Percentiles rank a stretch among this genome's conserved stretches.
Conservation (phyloP, 2,888 invertebrate species). For the Drosophila percnosoma region DNA sequence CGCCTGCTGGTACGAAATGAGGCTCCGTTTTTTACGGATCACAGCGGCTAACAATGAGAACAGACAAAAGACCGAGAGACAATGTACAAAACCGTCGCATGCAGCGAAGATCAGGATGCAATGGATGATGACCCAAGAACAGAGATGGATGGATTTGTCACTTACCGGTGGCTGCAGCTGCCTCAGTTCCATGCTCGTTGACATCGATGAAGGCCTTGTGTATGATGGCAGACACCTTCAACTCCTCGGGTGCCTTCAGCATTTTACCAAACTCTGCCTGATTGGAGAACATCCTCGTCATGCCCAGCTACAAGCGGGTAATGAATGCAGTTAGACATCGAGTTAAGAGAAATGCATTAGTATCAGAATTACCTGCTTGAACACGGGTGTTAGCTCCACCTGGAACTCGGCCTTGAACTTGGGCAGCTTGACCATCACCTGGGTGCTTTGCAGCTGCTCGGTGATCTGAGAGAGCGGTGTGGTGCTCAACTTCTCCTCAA, state of each 20-base stretch:
- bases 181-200: slow-evolving; percentile 94
- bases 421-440: slow-evolving; percentile 88
- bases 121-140: background rate
- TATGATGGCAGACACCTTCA: slow-evolving; percentile 89
- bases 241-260: slow-evolving; percentile 84
- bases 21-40: slow-evolving; percentile 81
- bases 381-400: slow-evolving; percentile 87
- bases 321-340: background rate
- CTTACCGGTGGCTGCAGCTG: slow-evolving; percentile 90
- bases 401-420: slow-evolving; percentile 93
- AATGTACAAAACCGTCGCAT: slow-evolving; percentile 5
- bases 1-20: slow-evolving; percentile 42
- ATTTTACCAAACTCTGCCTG: slow-evolving; percentile 88
- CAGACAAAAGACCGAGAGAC: slow-evolving; percentile 28
- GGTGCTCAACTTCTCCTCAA: slow-evolving; percentile 88
- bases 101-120: background rate
- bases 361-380: slow-evolving; percentile 86
- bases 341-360: too few relatives aligned
- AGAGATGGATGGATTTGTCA: background rate
- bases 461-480: slow-evolving; percentile 87
- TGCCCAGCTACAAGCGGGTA: slow-evolving; percentile 86
- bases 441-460: slow-evolving; percentile 85
- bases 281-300: slow-evolving; percentile 87
- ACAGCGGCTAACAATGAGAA: slow-evolving; percentile 84
- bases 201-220: slow-evolving; percentile 96